phyloP scores from a whole-genome alignment of 2,113 vertebrate genomes.

The Rousettus leschenaultii region DNA sequence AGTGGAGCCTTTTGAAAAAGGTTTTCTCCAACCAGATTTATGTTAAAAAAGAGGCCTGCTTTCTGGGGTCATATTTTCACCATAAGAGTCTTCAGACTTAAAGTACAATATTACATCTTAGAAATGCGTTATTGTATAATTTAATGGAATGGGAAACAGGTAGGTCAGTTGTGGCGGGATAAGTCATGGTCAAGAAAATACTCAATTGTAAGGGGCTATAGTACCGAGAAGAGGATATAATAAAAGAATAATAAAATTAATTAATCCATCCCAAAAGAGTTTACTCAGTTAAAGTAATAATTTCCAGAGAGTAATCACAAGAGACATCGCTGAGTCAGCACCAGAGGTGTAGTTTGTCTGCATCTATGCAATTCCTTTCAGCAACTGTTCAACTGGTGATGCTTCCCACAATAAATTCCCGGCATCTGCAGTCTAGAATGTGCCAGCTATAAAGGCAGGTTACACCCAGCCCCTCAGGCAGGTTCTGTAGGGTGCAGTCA shows the following conservation, averaged over 20 bases:
- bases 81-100: background rate
- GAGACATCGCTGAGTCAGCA: slow-evolving; percentile 63
- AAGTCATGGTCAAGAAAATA: background rate
- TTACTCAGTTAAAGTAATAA: slow-evolving; percentile 37
- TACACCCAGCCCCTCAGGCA: slow-evolving; percentile 58
- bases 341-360: slow-evolving; percentile 26
- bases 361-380: slow-evolving; percentile 9
- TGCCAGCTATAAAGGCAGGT: slow-evolving; percentile 30
- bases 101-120: background rate
- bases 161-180: background rate
- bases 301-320: slow-evolving; percentile 2
- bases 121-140: background rate
- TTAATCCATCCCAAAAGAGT: background rate
- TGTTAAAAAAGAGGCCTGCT: background rate
- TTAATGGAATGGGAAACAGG: background rate
- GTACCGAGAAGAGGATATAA: background rate
- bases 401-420: slow-evolving; percentile 56
- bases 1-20: slow-evolving; percentile 25
- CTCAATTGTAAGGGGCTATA: background rate
- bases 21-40: background rate
- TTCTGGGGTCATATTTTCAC: background rate
- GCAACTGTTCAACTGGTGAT: background rate
- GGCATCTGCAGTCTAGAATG: slow-evolving; percentile 30
- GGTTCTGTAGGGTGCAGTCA: slow-evolving; percentile 29
- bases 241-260: slow-evolving; percentile 14